Conservation (phyloP, 53 echinoderm and acorn worm genomes). For the Echinometra lucunter region DNA sequence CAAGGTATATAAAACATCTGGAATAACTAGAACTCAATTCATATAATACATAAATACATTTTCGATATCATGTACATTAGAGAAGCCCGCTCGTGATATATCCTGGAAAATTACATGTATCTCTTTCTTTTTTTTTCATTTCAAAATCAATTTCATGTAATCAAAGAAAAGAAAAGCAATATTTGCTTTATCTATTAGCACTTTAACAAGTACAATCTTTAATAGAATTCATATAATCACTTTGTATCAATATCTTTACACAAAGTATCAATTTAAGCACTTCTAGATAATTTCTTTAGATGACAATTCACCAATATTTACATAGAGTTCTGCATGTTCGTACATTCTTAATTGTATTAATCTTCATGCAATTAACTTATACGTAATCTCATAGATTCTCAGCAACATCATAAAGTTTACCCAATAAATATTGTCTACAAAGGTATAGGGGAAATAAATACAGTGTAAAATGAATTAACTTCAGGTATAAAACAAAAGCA, state of each 20-base stretch:
- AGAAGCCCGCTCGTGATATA: constrained; percentile 43
- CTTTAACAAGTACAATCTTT: not conserved
- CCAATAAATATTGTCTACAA: constrained; percentile 21
- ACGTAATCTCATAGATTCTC: not conserved
- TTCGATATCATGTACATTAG: not conserved
- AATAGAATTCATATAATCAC: not conserved
- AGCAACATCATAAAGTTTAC: not conserved
- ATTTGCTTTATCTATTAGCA: not conserved
- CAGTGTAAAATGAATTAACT: not conserved
- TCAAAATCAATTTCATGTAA: constrained; percentile 16
- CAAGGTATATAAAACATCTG: constrained; percentile 46
- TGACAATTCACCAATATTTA: constrained; percentile 46
- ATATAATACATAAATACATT: constrained; percentile 54
- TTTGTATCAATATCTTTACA: not conserved
- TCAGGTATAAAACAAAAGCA: not conserved
- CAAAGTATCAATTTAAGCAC: constrained; percentile 3
- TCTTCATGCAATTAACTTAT: constrained; percentile 1
- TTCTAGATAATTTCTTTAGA: not conserved
- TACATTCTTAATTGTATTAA: not conserved
- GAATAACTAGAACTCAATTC: constrained; percentile 32
- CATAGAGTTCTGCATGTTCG: constrained; percentile 53
- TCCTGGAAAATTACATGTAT: not conserved
- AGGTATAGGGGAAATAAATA: not conserved
- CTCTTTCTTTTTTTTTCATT: not conserved
- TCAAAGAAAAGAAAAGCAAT: not conserved